Evolutionary conservation across 2,113 vertebrate genomes (phyloP).

Genomic region (Percopsis transmontana): DNA sequence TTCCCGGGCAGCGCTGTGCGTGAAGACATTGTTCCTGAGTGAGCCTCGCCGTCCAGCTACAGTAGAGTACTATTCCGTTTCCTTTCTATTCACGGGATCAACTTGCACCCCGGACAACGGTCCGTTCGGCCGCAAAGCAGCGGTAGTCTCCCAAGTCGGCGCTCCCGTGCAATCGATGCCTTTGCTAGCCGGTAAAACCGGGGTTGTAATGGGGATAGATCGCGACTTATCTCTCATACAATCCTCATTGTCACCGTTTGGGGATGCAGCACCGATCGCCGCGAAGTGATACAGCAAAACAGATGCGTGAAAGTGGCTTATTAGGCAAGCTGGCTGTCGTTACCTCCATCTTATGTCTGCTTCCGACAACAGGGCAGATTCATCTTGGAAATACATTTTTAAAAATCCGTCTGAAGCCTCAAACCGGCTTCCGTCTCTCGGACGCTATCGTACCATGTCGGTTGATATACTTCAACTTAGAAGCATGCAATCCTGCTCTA

Average conservation of each 20-base stretch:
- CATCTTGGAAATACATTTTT: not conserved
- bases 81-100: not conserved
- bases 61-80: not conserved
- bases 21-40: constrained; percentile 80
- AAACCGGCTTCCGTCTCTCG: constrained; percentile 30
- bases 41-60: constrained; percentile 32
- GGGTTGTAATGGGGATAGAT: not conserved
- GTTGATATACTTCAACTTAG: not conserved
- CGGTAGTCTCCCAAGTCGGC: not conserved
- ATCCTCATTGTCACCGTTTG: constrained; percentile 56
- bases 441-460: constrained; percentile 52
- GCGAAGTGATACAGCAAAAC: constrained; percentile 33
- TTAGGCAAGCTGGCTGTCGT: not conserved
- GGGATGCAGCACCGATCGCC: constrained; percentile 61
- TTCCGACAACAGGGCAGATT: constrained; percentile 3
- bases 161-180: not conserved
- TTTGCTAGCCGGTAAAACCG: constrained; percentile 6
- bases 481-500: not conserved
- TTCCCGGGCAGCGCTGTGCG: constrained; percentile 74
- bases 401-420: constrained; percentile 15
- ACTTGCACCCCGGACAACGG: not conserved
- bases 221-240: constrained; percentile 36
- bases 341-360: constrained; percentile 45
- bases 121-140: not conserved
- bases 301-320: constrained; percentile 8